A percentile compares a stretch with the other conserved stretches of the same genome.
Evolutionary conservation across 2,113 vertebrate species (phyloP).

Genomic region (Gymnocephalus cernua): DNA sequence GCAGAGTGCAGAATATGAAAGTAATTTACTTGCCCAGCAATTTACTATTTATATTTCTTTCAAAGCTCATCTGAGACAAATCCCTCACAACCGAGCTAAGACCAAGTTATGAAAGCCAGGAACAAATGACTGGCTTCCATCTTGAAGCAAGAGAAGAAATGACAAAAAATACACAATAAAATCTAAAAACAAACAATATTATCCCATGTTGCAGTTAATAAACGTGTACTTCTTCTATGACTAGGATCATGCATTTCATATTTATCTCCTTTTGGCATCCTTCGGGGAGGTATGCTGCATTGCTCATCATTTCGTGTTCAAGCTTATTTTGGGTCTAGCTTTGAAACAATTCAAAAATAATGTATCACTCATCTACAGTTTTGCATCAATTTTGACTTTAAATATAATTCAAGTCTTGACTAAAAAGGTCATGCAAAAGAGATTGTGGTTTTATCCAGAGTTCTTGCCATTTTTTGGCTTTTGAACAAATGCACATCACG

Average conservation of each 20-base stretch:
- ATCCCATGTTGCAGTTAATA: constrained; percentile 2
- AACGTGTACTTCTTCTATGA: background rate
- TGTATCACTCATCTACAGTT: background rate
- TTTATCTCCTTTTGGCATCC: too few relatives aligned
- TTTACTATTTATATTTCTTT: constrained; percentile 73
- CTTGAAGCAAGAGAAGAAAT: constrained; percentile 26
- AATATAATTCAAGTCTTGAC: background rate
- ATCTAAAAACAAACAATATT: constrained; percentile 21
- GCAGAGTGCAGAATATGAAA: constrained; percentile 63
- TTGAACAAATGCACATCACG: constrained; percentile 15
- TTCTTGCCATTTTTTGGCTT: constrained; percentile 1
- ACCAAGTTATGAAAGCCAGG: constrained; percentile 39
- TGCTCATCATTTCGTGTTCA: too few relatives aligned
- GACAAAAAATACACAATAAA: constrained; percentile 31
- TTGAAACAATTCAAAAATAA: too few relatives aligned
- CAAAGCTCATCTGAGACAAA: constrained; percentile 61
- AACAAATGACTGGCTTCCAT: constrained; percentile 44
- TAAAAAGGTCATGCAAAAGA: background rate
- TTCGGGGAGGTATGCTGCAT: too few relatives aligned
- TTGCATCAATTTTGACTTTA: constrained; percentile 9
- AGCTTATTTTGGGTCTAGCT: too few relatives aligned
- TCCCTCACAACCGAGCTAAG: constrained; percentile 30
- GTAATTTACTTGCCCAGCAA: constrained; percentile 62
- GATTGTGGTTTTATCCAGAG: constrained; percentile 12
- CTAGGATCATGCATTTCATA: too few relatives aligned